Evolutionary conservation across 2,888 invertebrate genomes (phyloP), one percentile per base, ranked within the genome.

Genomic region (Chrysolina americana): DNA sequence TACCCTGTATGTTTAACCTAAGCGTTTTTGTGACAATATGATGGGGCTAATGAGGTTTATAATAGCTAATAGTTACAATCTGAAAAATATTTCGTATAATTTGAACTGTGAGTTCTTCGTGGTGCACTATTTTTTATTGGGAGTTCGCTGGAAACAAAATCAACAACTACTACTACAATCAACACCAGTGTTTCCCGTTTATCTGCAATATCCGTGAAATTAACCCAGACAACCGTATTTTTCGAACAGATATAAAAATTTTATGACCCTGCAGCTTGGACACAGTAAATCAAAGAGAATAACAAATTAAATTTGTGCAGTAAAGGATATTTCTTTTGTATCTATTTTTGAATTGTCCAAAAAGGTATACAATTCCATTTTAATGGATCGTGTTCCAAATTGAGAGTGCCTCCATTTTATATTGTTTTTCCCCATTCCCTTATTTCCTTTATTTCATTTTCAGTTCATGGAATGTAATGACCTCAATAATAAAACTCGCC

Each of bases 301-400:
- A 71, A 65, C 70, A 70, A 74, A 78, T 72, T 73, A 73, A 76
- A 76, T 72, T 71, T 74, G 74, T 65, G 65, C 74, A 75, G 65
- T 68, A 53, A 73, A 66, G 63, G 63, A 70, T 63, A 17, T 36
- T 59, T n/a, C 59, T 59, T 59, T 68, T 62, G 68, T 72, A 72
- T 72, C 65, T 68, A 73, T 73, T 68, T 69, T 36, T 64, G 73
- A 73, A 73, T 73, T 41, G 59, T 73, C 48, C 72, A 63, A 50
- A 69, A 68, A 65, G 56, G 69, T 53, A 62, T 28, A 69, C 62
- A 65, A 56, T 65, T 69, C 59, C 28, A 56, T 65, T 70, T 73
- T 74, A 70, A 74, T 70, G 41, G 70, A 48, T 50, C 63, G 56
- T 69, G 63, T 56, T 75, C 59, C 48, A 65, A 71, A 75, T 75